These are phyloP conservation scores for Pelobates cultripes DNA, from an alignment of 2,797 vertebrate genomes.

Conservation along the genomic window DNA sequence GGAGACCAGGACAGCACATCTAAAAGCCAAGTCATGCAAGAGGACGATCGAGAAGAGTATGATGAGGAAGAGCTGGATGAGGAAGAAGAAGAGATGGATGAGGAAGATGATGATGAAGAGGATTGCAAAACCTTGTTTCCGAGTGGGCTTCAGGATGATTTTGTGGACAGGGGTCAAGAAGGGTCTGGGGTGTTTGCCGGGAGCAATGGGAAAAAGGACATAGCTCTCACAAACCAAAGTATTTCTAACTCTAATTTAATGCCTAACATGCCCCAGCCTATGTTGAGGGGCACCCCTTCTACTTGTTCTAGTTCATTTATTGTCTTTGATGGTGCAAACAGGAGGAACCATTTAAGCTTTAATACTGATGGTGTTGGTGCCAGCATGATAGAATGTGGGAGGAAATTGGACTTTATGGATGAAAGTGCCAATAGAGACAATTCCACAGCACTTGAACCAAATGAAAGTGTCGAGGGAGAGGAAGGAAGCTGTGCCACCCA, in stretches of 20 bases:
- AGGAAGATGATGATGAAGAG: slow-evolving; percentile 77
- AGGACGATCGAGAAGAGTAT: slow-evolving; percentile 73
- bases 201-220: slow-evolving; percentile 86
- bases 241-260: slow-evolving; percentile 99
- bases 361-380: slow-evolving; percentile 90
- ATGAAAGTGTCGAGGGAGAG: slow-evolving; percentile 94
- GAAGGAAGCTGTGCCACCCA: slow-evolving; percentile 88
- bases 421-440: slow-evolving; percentile 99
- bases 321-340: slow-evolving; percentile 90
- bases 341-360: slow-evolving; percentile 97
- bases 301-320: slow-evolving; percentile 90
- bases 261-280: slow-evolving; percentile 95
- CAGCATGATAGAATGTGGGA: slow-evolving; percentile 84
- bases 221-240: slow-evolving; percentile 99
- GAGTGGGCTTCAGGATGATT: slow-evolving; percentile 87
- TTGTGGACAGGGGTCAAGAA: slow-evolving; percentile 85
- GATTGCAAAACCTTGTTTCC: slow-evolving; percentile 87
- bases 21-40: slow-evolving; percentile 75
- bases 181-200: slow-evolving; percentile 82
- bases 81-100: slow-evolving; percentile 75
- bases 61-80: slow-evolving; percentile 75
- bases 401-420: slow-evolving; percentile 87
- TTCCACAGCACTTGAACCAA: slow-evolving; percentile 99
- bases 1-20: slow-evolving; percentile 69
- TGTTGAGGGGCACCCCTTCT: slow-evolving; percentile 87